phyloP scores from a whole-genome alignment of 2,113 vertebrate genomes.

The Pica pica region DNA sequence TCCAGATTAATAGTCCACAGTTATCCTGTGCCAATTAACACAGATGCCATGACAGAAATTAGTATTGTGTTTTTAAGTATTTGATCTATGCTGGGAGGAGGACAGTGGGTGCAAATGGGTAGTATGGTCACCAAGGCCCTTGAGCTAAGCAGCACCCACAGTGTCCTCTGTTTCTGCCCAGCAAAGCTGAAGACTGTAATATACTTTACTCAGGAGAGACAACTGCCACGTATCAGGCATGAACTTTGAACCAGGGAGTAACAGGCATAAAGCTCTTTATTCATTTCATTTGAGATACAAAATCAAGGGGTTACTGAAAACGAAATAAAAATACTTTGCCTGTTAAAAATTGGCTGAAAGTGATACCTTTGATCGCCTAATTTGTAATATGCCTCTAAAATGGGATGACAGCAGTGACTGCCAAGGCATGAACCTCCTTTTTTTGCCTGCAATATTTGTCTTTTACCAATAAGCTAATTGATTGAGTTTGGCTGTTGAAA shows the following conservation, averaged over 20 bases:
- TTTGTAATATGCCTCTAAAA: background rate
- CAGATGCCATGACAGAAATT: background rate
- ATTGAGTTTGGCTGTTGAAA: background rate
- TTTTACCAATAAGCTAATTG: background rate
- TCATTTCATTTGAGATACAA: background rate
- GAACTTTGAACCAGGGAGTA: background rate
- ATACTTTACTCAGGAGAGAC: background rate
- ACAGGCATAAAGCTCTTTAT: background rate
- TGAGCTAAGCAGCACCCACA: background rate
- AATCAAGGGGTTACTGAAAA: background rate
- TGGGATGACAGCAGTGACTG: background rate
- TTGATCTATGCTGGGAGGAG: background rate
- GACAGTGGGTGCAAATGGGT: background rate
- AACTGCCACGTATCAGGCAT: background rate
- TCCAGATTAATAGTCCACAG: background rate
- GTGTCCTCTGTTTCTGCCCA: background rate
- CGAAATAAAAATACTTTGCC: background rate
- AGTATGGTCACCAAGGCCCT: background rate
- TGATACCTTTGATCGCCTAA: background rate
- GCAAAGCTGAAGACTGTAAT: background rate
- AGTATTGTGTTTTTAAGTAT: background rate
- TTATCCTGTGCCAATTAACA: background rate
- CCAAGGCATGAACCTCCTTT: background rate
- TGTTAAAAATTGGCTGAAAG: conserved; percentile 3
- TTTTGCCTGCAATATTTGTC: background rate